These are phyloP conservation scores for Thysanoteuthis rhombus DNA, from an alignment of 2,888 invertebrate species.

Conservation along the genomic window DNA sequence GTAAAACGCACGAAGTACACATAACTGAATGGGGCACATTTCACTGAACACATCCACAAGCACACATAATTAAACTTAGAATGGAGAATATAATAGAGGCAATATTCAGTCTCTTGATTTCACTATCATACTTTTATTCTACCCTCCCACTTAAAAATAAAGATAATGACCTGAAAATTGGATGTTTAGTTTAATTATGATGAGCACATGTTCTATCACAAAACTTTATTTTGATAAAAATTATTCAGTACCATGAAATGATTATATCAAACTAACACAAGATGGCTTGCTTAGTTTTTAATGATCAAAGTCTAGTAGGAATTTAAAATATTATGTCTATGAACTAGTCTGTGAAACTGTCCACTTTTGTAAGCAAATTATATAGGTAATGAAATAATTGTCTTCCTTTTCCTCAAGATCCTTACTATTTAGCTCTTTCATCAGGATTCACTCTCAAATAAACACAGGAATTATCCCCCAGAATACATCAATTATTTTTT, in stretches of 20 bases:
- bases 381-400: not conserved
- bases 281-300: not conserved
- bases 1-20: not conserved
- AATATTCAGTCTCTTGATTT: not conserved
- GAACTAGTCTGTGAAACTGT: not conserved
- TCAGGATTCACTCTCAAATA: not conserved
- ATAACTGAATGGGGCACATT: not conserved
- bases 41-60: not conserved
- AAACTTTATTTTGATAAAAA: not conserved
- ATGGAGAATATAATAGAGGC: not conserved
- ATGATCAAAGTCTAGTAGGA: not conserved
- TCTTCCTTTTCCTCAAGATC: not conserved
- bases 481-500: not conserved
- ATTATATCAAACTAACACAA: too few relatives aligned
- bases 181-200: not conserved
- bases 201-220: not conserved
- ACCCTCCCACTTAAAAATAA: not conserved
- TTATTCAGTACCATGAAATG: not conserved
- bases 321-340: not conserved
- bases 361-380: not conserved
- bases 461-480: not conserved
- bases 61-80: not conserved
- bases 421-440: not conserved
- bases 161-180: not conserved
- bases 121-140: not conserved